phyloP scores from a whole-genome alignment of 2,888 invertebrate species.

The Macrosoma leucophasiata region DNA sequence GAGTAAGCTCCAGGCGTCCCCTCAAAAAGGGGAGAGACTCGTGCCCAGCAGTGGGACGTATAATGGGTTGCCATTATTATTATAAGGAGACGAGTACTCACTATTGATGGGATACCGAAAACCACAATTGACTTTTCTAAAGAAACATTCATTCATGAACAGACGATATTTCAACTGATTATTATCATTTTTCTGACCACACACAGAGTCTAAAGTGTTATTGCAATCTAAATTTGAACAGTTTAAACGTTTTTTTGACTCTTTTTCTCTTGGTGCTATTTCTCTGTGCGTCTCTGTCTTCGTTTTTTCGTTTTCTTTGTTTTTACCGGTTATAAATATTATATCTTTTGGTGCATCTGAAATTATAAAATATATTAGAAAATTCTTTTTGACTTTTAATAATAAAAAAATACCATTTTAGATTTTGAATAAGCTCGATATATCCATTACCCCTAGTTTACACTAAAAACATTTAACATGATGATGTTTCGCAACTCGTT shows the following conservation, averaged over 20 bases:
- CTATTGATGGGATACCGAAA: constrained; percentile 46
- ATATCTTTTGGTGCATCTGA: constrained; percentile 40
- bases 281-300: constrained; percentile 16
- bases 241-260: constrained; percentile 27
- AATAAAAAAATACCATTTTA: too few species aligned
- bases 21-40: too few species aligned
- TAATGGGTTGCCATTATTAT: too few species aligned
- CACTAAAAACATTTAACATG: too few species aligned
- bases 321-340: constrained; percentile 47
- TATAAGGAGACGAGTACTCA: constrained; percentile 33
- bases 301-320: constrained; percentile 36
- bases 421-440: too few species aligned
- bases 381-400: too few species aligned
- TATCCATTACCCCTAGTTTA: too few species aligned
- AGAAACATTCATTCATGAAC: constrained; percentile 57
- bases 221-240: constrained; percentile 47
- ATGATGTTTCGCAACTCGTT: too few species aligned
- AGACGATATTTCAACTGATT: constrained; percentile 39
- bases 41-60: too few species aligned
- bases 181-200: constrained; percentile 44
- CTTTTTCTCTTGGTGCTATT: constrained; percentile 1
- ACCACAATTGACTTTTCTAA: constrained; percentile 56
- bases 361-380: too few species aligned
- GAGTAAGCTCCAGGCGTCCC: too few species aligned
- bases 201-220: constrained; percentile 37